Evolutionary conservation across 1,140 invertebrate species (phyloP).

Genomic region (Arctopsyche grandis): DNA sequence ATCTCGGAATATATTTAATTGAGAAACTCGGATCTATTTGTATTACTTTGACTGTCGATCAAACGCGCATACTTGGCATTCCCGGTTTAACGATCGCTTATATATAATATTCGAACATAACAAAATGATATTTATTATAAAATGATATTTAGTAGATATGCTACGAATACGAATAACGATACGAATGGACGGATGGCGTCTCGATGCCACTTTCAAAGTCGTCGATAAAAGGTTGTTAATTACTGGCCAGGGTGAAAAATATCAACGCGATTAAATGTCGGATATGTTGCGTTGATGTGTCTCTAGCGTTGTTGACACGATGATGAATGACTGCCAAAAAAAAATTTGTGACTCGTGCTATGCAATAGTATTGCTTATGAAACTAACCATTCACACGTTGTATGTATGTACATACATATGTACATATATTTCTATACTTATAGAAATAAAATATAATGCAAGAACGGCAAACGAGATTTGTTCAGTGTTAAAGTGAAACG

Average conservation of each 20-base stretch:
- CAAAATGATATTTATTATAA: background rate
- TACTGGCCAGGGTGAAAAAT: background rate
- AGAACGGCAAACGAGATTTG: too few species aligned
- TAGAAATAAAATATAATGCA: too few species aligned
- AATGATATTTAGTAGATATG: too few species aligned
- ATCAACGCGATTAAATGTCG: background rate
- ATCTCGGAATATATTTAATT: slow-evolving; percentile 21
- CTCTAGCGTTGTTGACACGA: slow-evolving; percentile 11
- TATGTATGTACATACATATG: too few species aligned
- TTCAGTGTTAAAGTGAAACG: too few species aligned
- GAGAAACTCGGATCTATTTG: slow-evolving; percentile 29
- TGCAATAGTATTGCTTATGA: too few species aligned
- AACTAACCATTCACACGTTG: too few species aligned
- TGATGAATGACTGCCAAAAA: background rate
- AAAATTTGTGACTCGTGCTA: too few species aligned
- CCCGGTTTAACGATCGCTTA: background rate
- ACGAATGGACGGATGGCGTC: too few species aligned
- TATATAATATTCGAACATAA: background rate
- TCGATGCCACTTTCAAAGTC: too few species aligned
- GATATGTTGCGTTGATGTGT: background rate
- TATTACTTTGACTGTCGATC: slow-evolving; percentile 27
- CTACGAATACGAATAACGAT: too few species aligned
- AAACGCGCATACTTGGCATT: slow-evolving; percentile 12
- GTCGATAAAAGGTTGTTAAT: slow-evolving; percentile 6
- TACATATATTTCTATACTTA: too few species aligned